A percentile compares a stretch with the other conserved stretches of the same genome.
Evolutionary conservation across 2,113 vertebrate genomes (phyloP).

Genomic region (Australoheros scitulus): DNA sequence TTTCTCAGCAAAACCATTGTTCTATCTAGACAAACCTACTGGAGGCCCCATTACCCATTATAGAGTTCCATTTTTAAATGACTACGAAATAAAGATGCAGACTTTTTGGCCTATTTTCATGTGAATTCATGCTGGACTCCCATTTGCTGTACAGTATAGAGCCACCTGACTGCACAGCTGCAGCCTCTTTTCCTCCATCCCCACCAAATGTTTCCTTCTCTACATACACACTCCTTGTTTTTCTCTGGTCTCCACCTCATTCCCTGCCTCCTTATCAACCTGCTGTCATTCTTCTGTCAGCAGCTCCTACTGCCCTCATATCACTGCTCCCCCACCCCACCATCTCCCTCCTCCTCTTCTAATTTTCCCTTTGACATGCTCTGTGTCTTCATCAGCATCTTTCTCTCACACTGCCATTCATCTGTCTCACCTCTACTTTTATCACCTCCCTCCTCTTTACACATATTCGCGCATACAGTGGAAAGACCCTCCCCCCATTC

Average conservation of each 20-base stretch:
- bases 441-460: conserved; percentile 29
- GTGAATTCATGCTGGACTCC: conserved; percentile 33
- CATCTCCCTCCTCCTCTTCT: neutral
- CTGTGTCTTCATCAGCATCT: conserved; percentile 44
- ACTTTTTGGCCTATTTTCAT: conserved; percentile 56
- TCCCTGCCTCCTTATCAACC: neutral
- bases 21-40: neutral
- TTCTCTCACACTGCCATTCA: conserved; percentile 29
- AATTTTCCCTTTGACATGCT: conserved; percentile 11
- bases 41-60: neutral
- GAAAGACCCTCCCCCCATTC: conserved; percentile 22
- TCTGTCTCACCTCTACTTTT: conserved; percentile 49
- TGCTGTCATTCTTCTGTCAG: conserved; percentile 27
- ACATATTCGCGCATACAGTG: neutral
- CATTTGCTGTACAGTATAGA: neutral
- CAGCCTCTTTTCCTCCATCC: neutral
- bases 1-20: conserved; percentile 3
- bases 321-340: neutral
- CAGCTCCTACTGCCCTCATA: neutral
- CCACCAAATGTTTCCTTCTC: neutral
- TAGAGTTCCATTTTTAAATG: neutral
- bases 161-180: conserved; percentile 33
- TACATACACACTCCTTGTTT: neutral
- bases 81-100: neutral
- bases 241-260: neutral